phyloP scores from a whole-genome alignment of 2,113 vertebrate species.

The Lepus europaeus region DNA sequence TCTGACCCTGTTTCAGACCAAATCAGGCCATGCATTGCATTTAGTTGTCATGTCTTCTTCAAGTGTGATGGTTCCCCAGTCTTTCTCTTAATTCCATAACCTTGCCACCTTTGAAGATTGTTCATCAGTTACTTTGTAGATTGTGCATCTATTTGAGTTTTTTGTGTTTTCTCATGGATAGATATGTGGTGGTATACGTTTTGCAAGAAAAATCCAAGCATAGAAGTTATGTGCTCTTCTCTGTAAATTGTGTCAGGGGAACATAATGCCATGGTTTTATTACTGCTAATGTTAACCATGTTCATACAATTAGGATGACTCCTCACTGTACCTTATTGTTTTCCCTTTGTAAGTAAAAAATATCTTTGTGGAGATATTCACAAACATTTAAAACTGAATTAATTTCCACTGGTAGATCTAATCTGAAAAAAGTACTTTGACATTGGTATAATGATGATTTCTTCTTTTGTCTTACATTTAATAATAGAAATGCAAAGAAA shows the following conservation, averaged over 20 bases:
- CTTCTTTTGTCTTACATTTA: background rate
- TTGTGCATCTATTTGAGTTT: background rate
- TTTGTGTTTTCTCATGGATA: background rate
- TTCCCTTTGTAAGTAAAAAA: background rate
- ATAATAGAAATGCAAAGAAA: background rate
- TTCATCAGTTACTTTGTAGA: background rate
- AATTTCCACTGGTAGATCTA: background rate
- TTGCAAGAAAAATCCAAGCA: background rate
- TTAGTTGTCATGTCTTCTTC: background rate
- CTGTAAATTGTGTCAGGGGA: background rate
- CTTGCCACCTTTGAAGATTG: background rate
- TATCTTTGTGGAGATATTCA: background rate
- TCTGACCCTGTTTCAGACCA: background rate
- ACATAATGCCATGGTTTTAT: background rate
- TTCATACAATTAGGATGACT: background rate
- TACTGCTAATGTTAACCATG: background rate
- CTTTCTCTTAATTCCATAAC: background rate
- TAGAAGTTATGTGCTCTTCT: background rate
- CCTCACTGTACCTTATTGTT: background rate
- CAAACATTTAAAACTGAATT: background rate
- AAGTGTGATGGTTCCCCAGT: background rate
- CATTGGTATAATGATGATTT: background rate
- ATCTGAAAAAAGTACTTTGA: background rate
- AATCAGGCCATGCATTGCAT: background rate
- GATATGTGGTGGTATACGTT: background rate